phyloP scores from a whole-genome alignment of 2,797 vertebrate species.

The Acanthopagrus latus region DNA sequence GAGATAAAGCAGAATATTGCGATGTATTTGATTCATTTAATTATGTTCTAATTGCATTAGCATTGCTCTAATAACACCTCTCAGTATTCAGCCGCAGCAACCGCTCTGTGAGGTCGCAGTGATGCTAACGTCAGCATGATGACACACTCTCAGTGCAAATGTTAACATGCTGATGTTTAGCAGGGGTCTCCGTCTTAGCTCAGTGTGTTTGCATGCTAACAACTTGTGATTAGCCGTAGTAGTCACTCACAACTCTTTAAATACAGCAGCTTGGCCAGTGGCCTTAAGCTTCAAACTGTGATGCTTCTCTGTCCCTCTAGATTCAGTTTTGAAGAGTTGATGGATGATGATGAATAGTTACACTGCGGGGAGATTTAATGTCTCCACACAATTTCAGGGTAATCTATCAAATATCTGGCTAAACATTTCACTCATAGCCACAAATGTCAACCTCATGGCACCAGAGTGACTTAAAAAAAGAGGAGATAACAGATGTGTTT shows the following conservation, averaged over 20 bases:
- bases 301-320: too few species aligned
- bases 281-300: too few species aligned
- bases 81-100: background rate
- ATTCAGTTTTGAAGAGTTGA: too few species aligned
- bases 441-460: background rate
- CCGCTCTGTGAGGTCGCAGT: background rate
- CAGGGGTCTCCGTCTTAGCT: background rate
- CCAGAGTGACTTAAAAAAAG: background rate
- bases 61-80: background rate
- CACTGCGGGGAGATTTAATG: too few species aligned
- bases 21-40: background rate
- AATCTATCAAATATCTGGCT: background rate
- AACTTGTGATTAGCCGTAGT: background rate
- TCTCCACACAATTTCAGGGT: background rate
- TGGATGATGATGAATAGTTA: background rate
- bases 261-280: too few species aligned
- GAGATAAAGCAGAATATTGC: background rate
- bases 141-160: background rate
- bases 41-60: background rate
- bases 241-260: too few species aligned
- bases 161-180: background rate
- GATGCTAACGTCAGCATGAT: background rate
- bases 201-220: background rate
- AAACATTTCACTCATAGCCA: background rate
- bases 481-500: background rate